These are phyloP conservation scores for Fulica atra DNA, from an alignment of 2,113 vertebrate species.

Conservation along the genomic window DNA sequence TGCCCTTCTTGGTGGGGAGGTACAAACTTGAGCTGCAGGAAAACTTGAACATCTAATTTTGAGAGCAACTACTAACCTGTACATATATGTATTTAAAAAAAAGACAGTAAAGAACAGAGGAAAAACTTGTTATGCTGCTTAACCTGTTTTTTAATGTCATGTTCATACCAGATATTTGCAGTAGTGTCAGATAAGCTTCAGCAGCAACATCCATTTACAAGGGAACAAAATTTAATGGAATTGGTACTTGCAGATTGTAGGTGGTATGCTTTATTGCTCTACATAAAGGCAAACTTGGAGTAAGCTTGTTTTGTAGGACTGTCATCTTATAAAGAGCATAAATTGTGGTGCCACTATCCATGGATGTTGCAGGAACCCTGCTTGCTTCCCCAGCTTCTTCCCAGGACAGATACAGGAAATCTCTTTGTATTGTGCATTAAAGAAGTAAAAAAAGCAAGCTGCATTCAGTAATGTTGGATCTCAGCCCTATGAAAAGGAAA, in stretches of 20 bases:
- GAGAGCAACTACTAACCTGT: neutral
- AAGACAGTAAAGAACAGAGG: neutral
- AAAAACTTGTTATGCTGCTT: neutral
- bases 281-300: neutral
- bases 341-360: neutral
- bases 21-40: neutral
- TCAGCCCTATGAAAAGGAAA: neutral
- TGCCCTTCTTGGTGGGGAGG: neutral
- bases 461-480: neutral
- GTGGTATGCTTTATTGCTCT: neutral
- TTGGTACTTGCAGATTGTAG: neutral
- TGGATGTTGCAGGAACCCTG: neutral
- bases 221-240: neutral
- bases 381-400: slow-evolving; percentile 12
- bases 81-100: neutral
- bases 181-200: neutral
- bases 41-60: neutral
- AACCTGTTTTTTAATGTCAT: neutral
- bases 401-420: neutral
- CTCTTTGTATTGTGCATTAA: neutral
- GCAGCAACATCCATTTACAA: neutral
- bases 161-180: neutral
- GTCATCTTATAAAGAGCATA: neutral
- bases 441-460: neutral
- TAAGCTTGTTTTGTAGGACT: slow-evolving; percentile 12